Conservation (phyloP, 2,888 invertebrate species). For the Nasonia oneida region DNA sequence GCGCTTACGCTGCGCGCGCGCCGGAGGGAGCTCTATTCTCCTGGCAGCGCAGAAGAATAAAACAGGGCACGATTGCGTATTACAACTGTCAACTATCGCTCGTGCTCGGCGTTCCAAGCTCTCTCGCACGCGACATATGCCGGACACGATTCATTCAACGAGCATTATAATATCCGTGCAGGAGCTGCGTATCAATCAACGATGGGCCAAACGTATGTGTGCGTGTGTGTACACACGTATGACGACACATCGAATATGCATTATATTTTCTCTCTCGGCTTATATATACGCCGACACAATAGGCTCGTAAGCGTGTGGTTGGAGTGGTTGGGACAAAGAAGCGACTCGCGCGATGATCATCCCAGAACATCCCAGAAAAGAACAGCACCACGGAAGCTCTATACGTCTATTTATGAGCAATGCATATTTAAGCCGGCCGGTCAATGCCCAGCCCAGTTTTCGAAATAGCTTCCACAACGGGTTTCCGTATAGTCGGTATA, state of each 20-base stretch:
- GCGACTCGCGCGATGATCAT: no score
- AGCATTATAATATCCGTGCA: not conserved
- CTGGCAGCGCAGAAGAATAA: not conserved
- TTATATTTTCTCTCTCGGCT: not conserved
- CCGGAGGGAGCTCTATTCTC: not conserved
- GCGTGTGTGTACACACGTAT: not conserved
- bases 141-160: not conserved
- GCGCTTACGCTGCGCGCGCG: no score
- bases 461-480: not conserved
- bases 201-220: not conserved
- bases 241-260: not conserved
- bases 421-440: not conserved
- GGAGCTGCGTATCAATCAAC: not conserved
- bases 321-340: no score
- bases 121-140: not conserved
- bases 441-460: not conserved
- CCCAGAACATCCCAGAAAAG: not conserved
- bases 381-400: not conserved
- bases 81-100: conserved; percentile 13
- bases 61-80: conserved; percentile 9
- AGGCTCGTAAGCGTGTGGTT: no score
- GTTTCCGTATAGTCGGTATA: no score
- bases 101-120: conserved; percentile 2
- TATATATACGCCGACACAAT: not conserved
- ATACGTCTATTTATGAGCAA: not conserved